A percentile compares a stretch with the other conserved stretches of the same genome.
These are phyloP conservation scores for Kryphioiulus occultus DNA, from an alignment of 2,888 invertebrate species.

Conservation along the genomic window DNA sequence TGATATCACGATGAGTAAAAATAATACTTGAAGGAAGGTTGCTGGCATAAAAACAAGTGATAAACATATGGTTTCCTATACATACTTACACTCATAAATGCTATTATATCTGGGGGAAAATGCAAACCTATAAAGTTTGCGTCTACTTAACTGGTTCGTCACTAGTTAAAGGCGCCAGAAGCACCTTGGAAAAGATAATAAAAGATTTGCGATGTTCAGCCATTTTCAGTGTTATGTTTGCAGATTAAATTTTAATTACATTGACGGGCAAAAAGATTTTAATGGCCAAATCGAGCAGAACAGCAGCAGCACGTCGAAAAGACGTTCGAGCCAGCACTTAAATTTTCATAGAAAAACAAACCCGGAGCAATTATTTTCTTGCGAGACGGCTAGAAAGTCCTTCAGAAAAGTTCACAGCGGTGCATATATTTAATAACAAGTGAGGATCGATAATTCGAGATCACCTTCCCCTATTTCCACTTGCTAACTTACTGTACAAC, in stretches of 20 bases:
- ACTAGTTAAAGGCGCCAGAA: constrained; percentile 11
- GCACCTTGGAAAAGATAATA: constrained; percentile 11
- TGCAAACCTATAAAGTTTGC: neutral
- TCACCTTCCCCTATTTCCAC: neutral
- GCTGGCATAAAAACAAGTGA: neutral
- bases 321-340: neutral
- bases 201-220: neutral
- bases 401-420: constrained; percentile 4
- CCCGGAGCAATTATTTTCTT: constrained; percentile 25
- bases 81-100: neutral
- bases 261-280: neutral
- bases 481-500: neutral
- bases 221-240: constrained; percentile 18
- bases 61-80: neutral
- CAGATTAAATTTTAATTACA: constrained; percentile 26
- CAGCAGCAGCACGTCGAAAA: neutral
- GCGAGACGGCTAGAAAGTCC: constrained; percentile 12
- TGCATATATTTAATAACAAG: constrained; percentile 22
- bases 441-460: constrained; percentile 13
- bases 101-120: neutral
- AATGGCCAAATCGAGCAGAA: constrained; percentile 33
- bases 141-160: neutral
- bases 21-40: neutral
- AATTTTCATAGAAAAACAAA: constrained; percentile 28
- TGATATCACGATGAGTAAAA: neutral